These are phyloP conservation scores for Cerastoderma edule DNA, from an alignment of 2,888 invertebrate genomes.

Conservation along the genomic window DNA sequence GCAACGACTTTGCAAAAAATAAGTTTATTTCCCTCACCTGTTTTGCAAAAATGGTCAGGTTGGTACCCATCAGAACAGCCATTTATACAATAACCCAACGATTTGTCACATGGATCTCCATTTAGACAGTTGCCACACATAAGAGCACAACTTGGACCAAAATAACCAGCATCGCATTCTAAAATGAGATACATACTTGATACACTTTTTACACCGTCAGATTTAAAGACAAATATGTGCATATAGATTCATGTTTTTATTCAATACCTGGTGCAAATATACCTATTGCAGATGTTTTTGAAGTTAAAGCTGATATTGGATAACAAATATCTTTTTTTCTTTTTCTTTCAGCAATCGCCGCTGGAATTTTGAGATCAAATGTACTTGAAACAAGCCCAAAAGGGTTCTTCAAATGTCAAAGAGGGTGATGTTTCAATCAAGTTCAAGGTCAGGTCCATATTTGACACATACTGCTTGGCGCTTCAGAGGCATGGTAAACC, in stretches of 20 bases:
- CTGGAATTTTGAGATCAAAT: not conserved
- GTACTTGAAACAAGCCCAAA: too few relatives aligned
- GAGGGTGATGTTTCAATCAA: too few relatives aligned
- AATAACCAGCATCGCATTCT: constrained; percentile 64
- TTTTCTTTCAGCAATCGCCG: not conserved
- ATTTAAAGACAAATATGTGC: not conserved
- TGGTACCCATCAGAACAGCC: not conserved
- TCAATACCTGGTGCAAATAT: not conserved
- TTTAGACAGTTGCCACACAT: constrained; percentile 61
- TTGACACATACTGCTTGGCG: too few relatives aligned
- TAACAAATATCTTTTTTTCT: not conserved
- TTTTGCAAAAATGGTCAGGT: not conserved
- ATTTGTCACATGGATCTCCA: constrained; percentile 44
- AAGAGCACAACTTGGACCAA: constrained; percentile 58
- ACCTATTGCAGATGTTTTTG: not conserved
- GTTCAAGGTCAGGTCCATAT: too few relatives aligned
- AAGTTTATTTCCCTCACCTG: not conserved
- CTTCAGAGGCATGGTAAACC: too few relatives aligned
- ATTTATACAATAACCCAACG: not conserved
- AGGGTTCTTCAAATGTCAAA: too few relatives aligned
- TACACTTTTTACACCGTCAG: too few relatives aligned
- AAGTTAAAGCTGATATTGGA: not conserved
- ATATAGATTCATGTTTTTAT: not conserved
- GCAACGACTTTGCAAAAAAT: too few relatives aligned
- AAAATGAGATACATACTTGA: too few relatives aligned